A percentile compares a stretch with the other conserved stretches of the same genome.
phyloP scores from a whole-genome alignment of 2,797 vertebrate species.

The Falco berigora region DNA sequence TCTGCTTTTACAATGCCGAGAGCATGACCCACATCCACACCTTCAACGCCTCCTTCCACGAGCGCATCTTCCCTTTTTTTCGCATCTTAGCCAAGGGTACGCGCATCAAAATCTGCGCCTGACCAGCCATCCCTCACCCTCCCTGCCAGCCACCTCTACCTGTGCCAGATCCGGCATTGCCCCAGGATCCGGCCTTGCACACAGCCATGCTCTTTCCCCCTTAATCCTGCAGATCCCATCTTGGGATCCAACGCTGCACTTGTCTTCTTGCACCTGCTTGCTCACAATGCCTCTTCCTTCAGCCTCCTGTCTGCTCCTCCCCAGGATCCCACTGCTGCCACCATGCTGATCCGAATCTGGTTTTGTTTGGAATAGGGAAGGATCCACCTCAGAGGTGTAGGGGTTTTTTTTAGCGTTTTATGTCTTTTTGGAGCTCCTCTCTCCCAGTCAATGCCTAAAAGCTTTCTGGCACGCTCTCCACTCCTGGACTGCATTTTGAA shows the following conservation, averaged over 20 bases:
- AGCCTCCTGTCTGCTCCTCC: background rate
- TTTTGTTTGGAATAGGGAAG: background rate
- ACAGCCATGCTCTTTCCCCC: background rate
- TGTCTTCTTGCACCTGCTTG: background rate
- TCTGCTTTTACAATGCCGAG: slow-evolving; percentile 74
- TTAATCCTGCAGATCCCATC: too few relatives aligned
- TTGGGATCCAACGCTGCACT: background rate
- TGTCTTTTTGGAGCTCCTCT: background rate
- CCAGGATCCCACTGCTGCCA: background rate
- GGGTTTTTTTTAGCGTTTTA: too few relatives aligned
- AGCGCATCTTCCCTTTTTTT: slow-evolving; percentile 74
- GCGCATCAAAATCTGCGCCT: slow-evolving; percentile 72
- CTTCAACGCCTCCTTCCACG: slow-evolving; percentile 70
- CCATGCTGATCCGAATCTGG: background rate
- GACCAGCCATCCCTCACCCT: background rate
- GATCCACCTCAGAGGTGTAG: background rate
- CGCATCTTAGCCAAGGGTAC: slow-evolving; percentile 70
- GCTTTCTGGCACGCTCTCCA: too few relatives aligned
- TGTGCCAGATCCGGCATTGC: too few relatives aligned
- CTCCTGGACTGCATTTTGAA: too few relatives aligned
- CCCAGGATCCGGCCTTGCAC: background rate
- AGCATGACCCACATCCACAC: slow-evolving; percentile 75
- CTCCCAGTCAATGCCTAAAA: background rate
- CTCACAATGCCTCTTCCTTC: background rate
- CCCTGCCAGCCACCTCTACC: background rate